Base-by-base conservation (phyloP, 2,797 vertebrate genomes). In the Chiropotes sagulatus region DNA sequence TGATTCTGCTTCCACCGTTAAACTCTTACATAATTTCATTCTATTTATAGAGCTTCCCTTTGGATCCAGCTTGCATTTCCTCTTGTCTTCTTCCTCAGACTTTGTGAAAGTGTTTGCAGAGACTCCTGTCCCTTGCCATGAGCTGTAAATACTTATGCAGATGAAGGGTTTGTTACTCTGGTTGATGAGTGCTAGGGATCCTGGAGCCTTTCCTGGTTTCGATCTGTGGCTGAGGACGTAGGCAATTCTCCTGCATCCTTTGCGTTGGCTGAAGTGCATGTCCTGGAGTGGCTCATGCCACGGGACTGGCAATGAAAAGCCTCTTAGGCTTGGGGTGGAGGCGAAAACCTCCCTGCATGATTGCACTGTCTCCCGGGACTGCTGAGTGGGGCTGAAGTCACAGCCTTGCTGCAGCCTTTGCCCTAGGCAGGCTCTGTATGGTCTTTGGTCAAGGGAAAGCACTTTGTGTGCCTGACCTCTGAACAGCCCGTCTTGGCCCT, bases 11-110 rank as follows among this genome's bases (percentile, higher is more conserved):
- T 80, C 82, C 36, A 19, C 4, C 24, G 82, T 78, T 82, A 13
- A 87, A 54, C 93, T 97, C 97, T 98, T 96, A 97, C 93, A 94
- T 98, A 98, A 98, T 97, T 57, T 0, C 33, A 1, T 88, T 70
- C 93, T 97, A 75, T 90, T 90, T 94, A 92, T 57, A 97, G 96
- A 54, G 64, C 92, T 89, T 96, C 61, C n/a, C 86, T 98, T 97
- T 95, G 88, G 95, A 88, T 89, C 48, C 79, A 50, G 58, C 80
- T 82, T 79, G 41, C 82, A 80, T 44, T 58, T 13, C 15, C 36
- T 33, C 83, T 67, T 46, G 50, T 83, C 83, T 46, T 89, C 84
- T 78, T 7, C n/a, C 44, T 20, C 84, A 95, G 72, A 94, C 67
- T 96, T 57, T 81, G 14, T 24, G 64, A 93, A 97, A 97, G 84